Percentiles rank a stretch among this genome's conserved stretches.
Conservation (phyloP, 1,140 invertebrate genomes). For the Micrasema minimum region DNA sequence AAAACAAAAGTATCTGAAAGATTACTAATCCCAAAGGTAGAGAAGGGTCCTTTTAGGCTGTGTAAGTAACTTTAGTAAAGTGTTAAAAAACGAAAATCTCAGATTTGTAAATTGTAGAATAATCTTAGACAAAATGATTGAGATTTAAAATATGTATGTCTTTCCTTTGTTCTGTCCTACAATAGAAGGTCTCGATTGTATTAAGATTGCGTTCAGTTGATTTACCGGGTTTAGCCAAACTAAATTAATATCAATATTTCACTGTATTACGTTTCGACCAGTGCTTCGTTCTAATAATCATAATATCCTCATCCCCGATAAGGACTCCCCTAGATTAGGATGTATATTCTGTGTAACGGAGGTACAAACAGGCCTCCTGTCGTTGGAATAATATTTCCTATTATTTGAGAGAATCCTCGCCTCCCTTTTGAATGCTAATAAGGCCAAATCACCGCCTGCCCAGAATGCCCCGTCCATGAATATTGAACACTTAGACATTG, state of each 20-base stretch:
- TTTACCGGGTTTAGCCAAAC: too few relatives aligned
- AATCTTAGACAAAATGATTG: too few relatives aligned
- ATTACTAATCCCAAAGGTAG: not conserved
- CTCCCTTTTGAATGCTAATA: constrained; percentile 33
- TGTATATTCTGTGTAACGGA: constrained; percentile 16
- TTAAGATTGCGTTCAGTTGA: too few relatives aligned
- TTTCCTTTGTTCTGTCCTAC: too few relatives aligned
- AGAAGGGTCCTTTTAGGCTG: too few relatives aligned
- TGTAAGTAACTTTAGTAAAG: too few relatives aligned
- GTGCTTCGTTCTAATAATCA: constrained; percentile 6
- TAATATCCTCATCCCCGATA: not conserved
- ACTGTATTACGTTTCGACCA: too few relatives aligned
- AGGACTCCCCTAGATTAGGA: not conserved
- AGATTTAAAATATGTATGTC: too few relatives aligned
- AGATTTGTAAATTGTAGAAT: too few relatives aligned
- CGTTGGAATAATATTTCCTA: constrained; percentile 38
- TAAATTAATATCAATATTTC: too few relatives aligned
- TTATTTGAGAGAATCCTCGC: constrained; percentile 31
- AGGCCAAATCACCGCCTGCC: constrained; percentile 19
- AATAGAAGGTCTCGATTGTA: too few relatives aligned
- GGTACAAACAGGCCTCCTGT: constrained; percentile 31
- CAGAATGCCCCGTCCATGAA: constrained; percentile 18
- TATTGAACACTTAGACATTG: constrained; percentile 30
- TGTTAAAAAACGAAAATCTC: too few relatives aligned
- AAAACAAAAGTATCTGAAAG: constrained; percentile 9